Base-by-base conservation (phyloP, 1,140 invertebrate species). In the Penaeus chinensis region DNA sequence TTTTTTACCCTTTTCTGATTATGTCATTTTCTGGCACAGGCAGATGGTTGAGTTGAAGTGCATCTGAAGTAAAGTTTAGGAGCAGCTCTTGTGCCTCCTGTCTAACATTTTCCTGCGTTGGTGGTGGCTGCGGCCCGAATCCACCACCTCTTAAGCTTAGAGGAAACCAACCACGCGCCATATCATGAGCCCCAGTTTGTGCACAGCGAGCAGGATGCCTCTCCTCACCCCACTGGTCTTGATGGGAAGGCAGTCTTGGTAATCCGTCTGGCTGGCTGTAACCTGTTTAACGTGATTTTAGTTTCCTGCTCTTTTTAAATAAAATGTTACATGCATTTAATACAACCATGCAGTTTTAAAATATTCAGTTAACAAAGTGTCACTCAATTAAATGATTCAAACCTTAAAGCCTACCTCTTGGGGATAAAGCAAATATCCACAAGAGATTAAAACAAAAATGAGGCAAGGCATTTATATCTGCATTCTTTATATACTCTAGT, bases 51-150 rank as follows among this genome's bases (percentile, higher is more conserved):
- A 65, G 78, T 22, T 24, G 84, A 19, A 85, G 62, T 11, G 77
- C 69, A 42, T 85, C 84, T 16, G 32, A 85, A 0, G 84, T 85
- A 69, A 85, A 85, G 77, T 78, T 85, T 22, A 42, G 78, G 18
- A 85, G 61, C 42, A 85, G 47, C 32, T 85, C 62, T 60, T 85
- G 54, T n/a, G 84, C 84, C 18, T 77, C 84, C 60, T 80, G 61
- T 32, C 62, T 69, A 24, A 85, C 54, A 69, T 24, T 54, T 27
- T 80, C 76, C 11, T 27, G 32, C n/a, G 77, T 27, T 65, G 61
- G 61, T 32, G 76, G 84, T 19, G 62, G 77, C 22, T 79, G 77
- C 37, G 84, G 76, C 24, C 61, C 78, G 47, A n/a, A 79, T 2
- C 77, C 77, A 60, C 84, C 84, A 19, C 77, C 84, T n/a, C 84